Base-by-base conservation (phyloP, 2,113 vertebrate genomes). In the Phalacrocorax brasilianus region DNA sequence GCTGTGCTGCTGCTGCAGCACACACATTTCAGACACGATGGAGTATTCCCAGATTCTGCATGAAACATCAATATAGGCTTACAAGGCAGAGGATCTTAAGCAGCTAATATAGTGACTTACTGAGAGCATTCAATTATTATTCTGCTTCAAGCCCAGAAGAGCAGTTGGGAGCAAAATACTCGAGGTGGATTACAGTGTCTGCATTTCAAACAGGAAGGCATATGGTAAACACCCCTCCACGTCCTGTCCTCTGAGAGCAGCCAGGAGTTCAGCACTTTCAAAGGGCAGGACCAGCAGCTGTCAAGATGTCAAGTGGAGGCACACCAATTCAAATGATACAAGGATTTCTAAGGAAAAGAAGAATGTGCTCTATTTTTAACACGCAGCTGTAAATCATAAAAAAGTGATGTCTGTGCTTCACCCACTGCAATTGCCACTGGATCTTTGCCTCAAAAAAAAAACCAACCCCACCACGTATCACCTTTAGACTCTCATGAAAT, bases 11-110 rank as follows among this genome's bases (percentile, higher is more conserved):
- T 49, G 56, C 62, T 19, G 40, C 65, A 32, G 65, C 71, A 32
- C 13, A 7, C 35, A 6, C 13, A 0, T 4, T 28, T 14, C 22
- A 33, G 27, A 58, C 28, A 8, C 1, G 3, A 3, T 0, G 8
- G 49, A 33, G 3, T 0, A 20, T 3, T 14, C 67, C 18, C 38
- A 49, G 45, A 32, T 8, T 15, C 53, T 33, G 58, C 8, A 56
- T 21, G 79, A 80, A 85, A 68, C 23, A 49, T 9, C 72, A 20
- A 35, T 1, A 11, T 0, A 35, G 33, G 35, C 42, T 8, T 27
- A 47, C 21, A 30, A 23, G 21, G 55, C 0, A 33, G 58, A 63
- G 30, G 19, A 47, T 14, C 24, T 24, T 14, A 42, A 67, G 67
- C 55, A 80, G 38, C 59, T 24, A 23, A 65, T 8, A 21, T 0